Evolutionary conservation across 2,797 vertebrate genomes (phyloP).

Genomic region (Sebastolobus altivelis): DNA sequence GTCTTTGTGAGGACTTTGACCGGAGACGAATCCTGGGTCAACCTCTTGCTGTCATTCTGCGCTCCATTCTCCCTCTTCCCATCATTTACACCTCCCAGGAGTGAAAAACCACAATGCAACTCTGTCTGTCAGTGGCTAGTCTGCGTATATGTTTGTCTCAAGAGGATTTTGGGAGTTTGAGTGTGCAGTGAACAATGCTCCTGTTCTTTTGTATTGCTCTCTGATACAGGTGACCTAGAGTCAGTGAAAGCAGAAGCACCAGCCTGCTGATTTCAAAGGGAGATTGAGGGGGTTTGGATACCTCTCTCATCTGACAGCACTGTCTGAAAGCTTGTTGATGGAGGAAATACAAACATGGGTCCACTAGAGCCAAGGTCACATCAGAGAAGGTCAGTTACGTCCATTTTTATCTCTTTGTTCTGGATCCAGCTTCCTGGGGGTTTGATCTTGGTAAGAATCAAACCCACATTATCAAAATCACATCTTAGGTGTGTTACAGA

Average conservation of each 20-base stretch:
- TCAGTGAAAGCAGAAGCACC: constrained; percentile 46
- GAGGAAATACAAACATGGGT: constrained; percentile 26
- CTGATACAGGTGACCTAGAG: constrained; percentile 49
- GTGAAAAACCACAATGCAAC: constrained; percentile 26
- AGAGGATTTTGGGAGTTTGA: constrained; percentile 42
- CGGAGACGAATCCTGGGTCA: constrained; percentile 34
- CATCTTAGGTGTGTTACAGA: not conserved
- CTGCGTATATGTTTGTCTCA: constrained; percentile 28
- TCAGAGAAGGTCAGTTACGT: not conserved
- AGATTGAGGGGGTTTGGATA: constrained; percentile 34
- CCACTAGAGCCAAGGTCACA: not conserved
- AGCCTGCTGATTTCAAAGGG: constrained; percentile 59
- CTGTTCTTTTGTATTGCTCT: constrained; percentile 47
- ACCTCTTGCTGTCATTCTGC: constrained; percentile 37
- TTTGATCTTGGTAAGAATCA: constrained; percentile 3
- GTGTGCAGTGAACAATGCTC: constrained; percentile 37
- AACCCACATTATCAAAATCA: not conserved
- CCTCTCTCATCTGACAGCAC: constrained; percentile 28
- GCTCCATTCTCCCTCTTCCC: constrained; percentile 13
- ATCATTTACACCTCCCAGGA: constrained; percentile 40
- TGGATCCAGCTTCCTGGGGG: not conserved
- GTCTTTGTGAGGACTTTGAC: constrained; percentile 53
- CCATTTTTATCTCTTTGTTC: not conserved
- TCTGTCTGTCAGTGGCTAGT: constrained; percentile 11
- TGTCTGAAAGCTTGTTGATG: constrained; percentile 42